phyloP scores from a whole-genome alignment of 1,140 invertebrate species.

The Drosophila pachea region DNA sequence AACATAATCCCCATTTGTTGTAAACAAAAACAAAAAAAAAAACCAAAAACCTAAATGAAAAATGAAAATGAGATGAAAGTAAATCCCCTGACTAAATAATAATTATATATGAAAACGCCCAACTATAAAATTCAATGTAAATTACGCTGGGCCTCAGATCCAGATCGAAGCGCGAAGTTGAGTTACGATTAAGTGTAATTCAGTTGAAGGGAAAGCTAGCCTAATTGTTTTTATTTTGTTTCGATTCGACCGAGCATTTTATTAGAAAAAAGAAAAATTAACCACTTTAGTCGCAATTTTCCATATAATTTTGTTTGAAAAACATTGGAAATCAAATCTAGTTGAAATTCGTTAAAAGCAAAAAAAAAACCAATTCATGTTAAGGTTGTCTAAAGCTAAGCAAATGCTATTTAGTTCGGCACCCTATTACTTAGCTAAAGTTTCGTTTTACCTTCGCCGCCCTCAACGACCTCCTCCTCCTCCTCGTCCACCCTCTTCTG shows the following conservation, averaged over 20 bases:
- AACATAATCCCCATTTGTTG: constrained; percentile 58
- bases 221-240: constrained; percentile 59
- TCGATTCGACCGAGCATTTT: constrained; percentile 19
- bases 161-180: constrained; percentile 28
- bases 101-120: constrained; percentile 28
- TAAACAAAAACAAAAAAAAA: constrained; percentile 57
- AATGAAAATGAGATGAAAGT: background rate
- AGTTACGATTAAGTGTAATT: constrained; percentile 58
- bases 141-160: constrained; percentile 20
- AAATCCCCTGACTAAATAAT: constrained; percentile 6
- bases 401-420: constrained; percentile 23
- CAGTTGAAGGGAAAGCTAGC: constrained; percentile 52
- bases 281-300: constrained; percentile 48
- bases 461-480: background rate
- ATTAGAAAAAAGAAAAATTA: constrained; percentile 45
- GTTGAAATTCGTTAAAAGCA: constrained; percentile 56
- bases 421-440: constrained; percentile 37
- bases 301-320: constrained; percentile 45
- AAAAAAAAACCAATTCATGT: constrained; percentile 39
- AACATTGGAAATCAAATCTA: constrained; percentile 59
- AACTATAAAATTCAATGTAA: constrained; percentile 25
- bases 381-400: constrained; percentile 55
- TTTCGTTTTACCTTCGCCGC: constrained; percentile 11
- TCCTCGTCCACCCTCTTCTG: background rate
- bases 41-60: constrained; percentile 19